A percentile compares a stretch with the other conserved stretches of the same genome.
Evolutionary conservation across 2,888 invertebrate genomes (phyloP).

Genomic region (Julus scanicus): DNA sequence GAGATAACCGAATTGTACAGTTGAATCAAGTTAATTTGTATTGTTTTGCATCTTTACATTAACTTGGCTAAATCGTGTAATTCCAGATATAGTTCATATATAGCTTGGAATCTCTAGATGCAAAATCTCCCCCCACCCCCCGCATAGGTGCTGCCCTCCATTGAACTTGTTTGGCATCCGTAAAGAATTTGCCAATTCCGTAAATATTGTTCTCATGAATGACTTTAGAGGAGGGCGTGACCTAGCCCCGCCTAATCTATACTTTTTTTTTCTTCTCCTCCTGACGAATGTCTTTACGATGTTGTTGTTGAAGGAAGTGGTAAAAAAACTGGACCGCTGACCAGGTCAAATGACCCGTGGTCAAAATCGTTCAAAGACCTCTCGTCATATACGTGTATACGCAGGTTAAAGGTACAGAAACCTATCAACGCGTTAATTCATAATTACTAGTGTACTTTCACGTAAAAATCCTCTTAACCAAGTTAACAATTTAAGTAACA

Average conservation of each 20-base stretch:
- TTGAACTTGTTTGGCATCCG: not conserved
- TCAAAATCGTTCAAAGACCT: conserved; percentile 32
- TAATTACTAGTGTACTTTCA: not conserved
- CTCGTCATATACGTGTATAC: not conserved
- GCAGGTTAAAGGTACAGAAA: not conserved
- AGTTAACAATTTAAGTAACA: no score
- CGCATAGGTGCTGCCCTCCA: not conserved
- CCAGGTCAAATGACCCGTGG: conserved; percentile 42
- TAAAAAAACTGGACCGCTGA: conserved; percentile 23
- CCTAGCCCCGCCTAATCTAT: conserved; percentile 35
- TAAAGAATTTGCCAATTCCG: conserved; percentile 22
- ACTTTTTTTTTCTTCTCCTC: not conserved
- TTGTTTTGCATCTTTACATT: not conserved
- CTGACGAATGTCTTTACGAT: conserved; percentile 26
- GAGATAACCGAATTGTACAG: no score
- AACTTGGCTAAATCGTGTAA: not conserved
- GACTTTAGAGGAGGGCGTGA: conserved; percentile 23
- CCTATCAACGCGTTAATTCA: not conserved
- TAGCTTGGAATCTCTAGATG: not conserved
- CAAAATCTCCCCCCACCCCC: not conserved
- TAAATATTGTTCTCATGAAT: conserved; percentile 39
- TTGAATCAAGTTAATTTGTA: no score
- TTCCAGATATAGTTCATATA: not conserved
- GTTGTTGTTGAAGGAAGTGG: conserved; percentile 34
- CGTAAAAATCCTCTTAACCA: no score